These are phyloP conservation scores for Carollia perspicillata DNA, from an alignment of 2,113 vertebrate species.

Conservation along the genomic window DNA sequence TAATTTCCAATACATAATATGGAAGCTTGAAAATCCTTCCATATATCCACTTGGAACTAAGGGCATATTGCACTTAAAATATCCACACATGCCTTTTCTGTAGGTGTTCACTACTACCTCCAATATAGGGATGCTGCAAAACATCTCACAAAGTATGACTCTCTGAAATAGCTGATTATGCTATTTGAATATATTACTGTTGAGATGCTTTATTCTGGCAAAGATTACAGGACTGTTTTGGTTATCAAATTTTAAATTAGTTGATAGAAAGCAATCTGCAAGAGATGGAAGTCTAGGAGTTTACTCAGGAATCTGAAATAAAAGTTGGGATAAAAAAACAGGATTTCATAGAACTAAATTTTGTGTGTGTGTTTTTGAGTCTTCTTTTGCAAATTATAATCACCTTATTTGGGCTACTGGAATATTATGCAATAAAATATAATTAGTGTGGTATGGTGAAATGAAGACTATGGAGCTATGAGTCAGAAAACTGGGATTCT, in stretches of 20 bases:
- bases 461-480: not conserved
- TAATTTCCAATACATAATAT: not conserved
- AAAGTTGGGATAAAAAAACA: not conserved
- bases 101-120: not conserved
- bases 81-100: not conserved
- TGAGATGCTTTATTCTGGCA: conserved; percentile 35
- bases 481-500: conserved; percentile 5
- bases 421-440: not conserved
- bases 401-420: not conserved
- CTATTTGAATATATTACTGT: not conserved
- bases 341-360: not conserved
- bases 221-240: not conserved
- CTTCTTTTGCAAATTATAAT: conserved; percentile 37
- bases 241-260: conserved; percentile 18
- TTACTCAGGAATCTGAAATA: conserved; percentile 1
- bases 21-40: not conserved
- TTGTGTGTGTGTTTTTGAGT: not conserved
- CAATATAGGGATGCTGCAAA: not conserved
- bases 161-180: conserved; percentile 7
- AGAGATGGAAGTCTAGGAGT: not conserved
- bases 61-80: not conserved
- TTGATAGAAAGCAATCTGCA: not conserved
- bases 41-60: conserved; percentile 3
- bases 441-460: not conserved
- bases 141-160: not conserved